Conservation (phyloP, 2,113 vertebrate species). For the Gracilinanus agilis region DNA sequence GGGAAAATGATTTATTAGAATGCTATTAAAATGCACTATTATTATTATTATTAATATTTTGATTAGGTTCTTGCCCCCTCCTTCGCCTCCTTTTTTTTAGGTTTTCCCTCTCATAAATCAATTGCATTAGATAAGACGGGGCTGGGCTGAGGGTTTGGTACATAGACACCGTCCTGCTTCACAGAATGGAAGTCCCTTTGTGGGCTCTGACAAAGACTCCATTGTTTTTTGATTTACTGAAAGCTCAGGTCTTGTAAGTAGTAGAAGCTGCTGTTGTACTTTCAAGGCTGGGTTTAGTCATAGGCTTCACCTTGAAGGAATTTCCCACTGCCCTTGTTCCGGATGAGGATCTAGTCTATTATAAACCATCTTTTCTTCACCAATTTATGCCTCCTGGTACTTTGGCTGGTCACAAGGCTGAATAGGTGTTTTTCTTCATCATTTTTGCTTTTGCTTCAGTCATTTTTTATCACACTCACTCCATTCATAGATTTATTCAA, state of each 20-base stretch:
- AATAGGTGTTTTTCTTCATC: slow-evolving; percentile 20
- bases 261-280: slow-evolving; percentile 35
- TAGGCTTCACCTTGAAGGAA: slow-evolving; percentile 37
- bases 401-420: not conserved
- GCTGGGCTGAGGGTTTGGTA: slow-evolving; percentile 67
- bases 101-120: slow-evolving; percentile 74
- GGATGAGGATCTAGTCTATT: not conserved
- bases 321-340: not conserved
- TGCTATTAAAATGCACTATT: slow-evolving; percentile 68
- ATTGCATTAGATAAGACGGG: slow-evolving; percentile 69
- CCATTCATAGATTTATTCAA: not conserved
- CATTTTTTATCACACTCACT: slow-evolving; percentile 26
- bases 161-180: slow-evolving; percentile 41
- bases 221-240: slow-evolving; percentile 70
- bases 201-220: slow-evolving; percentile 58
- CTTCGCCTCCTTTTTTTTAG: slow-evolving; percentile 68
- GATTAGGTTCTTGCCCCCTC: not conserved
- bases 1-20: slow-evolving; percentile 67
- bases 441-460: slow-evolving; percentile 45
- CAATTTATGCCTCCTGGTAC: not conserved
- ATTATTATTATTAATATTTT: slow-evolving; percentile 78
- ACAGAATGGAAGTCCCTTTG: slow-evolving; percentile 15
- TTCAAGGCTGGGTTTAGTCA: slow-evolving; percentile 55
- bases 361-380: slow-evolving; percentile 10
- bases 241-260: slow-evolving; percentile 58